phyloP scores from a whole-genome alignment of 2,113 vertebrate species.

The Cricetomys ansorgei region DNA sequence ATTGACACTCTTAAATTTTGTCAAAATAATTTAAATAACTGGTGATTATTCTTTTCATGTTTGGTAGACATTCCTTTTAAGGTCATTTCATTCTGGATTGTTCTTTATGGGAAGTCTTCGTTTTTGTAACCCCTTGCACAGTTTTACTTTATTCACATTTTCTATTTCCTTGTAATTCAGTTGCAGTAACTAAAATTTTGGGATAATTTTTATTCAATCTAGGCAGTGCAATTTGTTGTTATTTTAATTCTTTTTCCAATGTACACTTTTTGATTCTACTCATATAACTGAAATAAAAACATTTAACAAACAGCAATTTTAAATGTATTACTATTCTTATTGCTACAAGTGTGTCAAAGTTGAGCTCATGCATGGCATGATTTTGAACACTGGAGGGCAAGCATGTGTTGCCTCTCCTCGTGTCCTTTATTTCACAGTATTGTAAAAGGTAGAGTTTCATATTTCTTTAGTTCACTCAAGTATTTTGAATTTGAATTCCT shows the following conservation, averaged over 20 bases:
- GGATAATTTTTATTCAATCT: neutral
- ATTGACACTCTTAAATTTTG: neutral
- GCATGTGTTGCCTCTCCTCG: neutral
- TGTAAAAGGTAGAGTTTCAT: neutral
- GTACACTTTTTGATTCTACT: neutral
- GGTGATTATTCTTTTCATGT: neutral
- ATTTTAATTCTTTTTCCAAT: neutral
- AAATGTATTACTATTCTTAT: neutral
- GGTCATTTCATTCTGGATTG: neutral
- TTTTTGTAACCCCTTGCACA: too few relatives aligned
- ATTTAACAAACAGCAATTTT: neutral
- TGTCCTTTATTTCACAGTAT: too few relatives aligned
- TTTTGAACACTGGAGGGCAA: neutral
- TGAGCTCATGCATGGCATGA: neutral
- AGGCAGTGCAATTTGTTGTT: neutral
- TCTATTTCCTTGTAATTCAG: neutral
- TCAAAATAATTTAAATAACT: neutral
- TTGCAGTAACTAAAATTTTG: neutral
- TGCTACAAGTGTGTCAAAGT: neutral
- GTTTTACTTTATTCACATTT: neutral
- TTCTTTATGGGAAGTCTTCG: neutral
- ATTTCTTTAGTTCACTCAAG: neutral
- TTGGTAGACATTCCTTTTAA: neutral
- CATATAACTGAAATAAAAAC: neutral
- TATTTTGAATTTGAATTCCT: neutral